Percentiles rank a stretch among this genome's conserved stretches.
phyloP scores from a whole-genome alignment of 2,113 vertebrate genomes.

The Alethe castanea region DNA sequence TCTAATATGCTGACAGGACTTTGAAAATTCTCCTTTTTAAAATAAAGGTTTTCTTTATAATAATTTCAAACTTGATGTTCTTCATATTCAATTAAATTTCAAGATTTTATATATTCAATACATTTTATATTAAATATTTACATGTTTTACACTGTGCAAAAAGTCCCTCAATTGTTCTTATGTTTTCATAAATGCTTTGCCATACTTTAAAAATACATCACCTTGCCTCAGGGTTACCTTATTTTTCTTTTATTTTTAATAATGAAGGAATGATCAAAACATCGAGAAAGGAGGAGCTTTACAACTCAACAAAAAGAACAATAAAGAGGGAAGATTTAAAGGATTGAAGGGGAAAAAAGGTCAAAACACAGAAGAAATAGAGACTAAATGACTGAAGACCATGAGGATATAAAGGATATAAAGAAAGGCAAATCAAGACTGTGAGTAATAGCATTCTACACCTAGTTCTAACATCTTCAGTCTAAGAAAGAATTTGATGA shows the following conservation, averaged over 20 bases:
- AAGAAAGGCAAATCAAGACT: neutral
- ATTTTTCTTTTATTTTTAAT: neutral
- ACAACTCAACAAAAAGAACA: neutral
- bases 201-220: neutral
- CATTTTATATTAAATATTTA: neutral
- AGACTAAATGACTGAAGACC: neutral
- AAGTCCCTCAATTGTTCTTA: neutral
- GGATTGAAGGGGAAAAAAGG: neutral
- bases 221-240: neutral
- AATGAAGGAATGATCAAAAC: neutral
- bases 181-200: neutral
- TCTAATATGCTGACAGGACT: neutral
- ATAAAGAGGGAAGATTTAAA: neutral
- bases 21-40: neutral
- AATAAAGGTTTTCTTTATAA: neutral
- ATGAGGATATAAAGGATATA: neutral
- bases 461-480: neutral
- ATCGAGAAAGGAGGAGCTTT: neutral
- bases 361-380: neutral
- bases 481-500: neutral
- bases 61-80: neutral
- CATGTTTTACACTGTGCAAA: neutral
- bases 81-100: neutral
- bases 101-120: neutral
- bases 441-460: neutral